These are phyloP conservation scores for Halyomorpha halys DNA, from an alignment of 1,140 invertebrate genomes.

Conservation along the genomic window DNA sequence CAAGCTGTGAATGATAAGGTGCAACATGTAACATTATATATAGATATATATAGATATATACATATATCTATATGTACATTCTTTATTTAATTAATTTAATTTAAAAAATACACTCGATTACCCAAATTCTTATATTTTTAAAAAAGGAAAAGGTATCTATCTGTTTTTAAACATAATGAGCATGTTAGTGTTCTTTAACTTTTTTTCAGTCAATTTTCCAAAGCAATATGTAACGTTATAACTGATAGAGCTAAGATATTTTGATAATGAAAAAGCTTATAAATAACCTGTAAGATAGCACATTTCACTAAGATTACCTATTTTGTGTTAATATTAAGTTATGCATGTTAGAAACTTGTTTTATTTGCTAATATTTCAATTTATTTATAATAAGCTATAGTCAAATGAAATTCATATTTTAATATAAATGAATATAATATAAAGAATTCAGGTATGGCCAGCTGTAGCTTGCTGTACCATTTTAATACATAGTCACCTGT, in stretches of 20 bases:
- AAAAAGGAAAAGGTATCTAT: too few relatives aligned
- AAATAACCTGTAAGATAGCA: neutral
- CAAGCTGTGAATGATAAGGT: neutral
- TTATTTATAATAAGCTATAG: neutral
- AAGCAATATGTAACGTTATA: slow-evolving; percentile 14
- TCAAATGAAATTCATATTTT: slow-evolving; percentile 1
- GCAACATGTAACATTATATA: too few relatives aligned
- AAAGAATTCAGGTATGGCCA: neutral
- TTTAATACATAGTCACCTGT: neutral
- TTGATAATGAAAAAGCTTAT: slow-evolving; percentile 7
- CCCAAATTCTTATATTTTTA: too few relatives aligned
- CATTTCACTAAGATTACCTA: neutral
- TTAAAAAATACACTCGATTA: too few relatives aligned
- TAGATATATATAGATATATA: too few relatives aligned
- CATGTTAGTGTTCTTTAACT: neutral
- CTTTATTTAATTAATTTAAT: too few relatives aligned
- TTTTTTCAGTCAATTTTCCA: slow-evolving; percentile 16
- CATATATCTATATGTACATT: too few relatives aligned
- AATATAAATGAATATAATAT: slow-evolving; percentile 5
- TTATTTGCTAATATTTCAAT: slow-evolving; percentile 5
- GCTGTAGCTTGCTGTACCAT: neutral
- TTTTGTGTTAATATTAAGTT: neutral
- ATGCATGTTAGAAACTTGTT: neutral
- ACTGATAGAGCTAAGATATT: slow-evolving; percentile 11
- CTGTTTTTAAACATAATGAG: too few relatives aligned